Conservation (phyloP, 2,797 vertebrate genomes). For the Chelmon rostratus region DNA sequence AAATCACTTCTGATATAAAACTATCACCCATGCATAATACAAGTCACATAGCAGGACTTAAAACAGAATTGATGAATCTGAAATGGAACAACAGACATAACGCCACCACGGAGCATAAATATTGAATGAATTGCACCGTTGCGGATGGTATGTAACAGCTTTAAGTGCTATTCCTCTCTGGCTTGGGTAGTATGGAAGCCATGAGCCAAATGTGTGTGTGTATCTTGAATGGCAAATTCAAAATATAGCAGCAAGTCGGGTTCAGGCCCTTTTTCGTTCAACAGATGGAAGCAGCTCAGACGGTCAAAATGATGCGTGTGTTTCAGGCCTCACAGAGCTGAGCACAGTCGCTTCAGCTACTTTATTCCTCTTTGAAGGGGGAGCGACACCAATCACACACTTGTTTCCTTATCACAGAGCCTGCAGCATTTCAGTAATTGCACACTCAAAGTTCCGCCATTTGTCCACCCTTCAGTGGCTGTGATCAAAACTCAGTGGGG, state of each 20-base stretch:
- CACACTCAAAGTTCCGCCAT: too few relatives aligned
- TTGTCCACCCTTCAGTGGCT: too few relatives aligned
- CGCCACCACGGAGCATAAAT: constrained; percentile 51
- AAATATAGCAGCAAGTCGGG: not conserved
- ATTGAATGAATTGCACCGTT: constrained; percentile 39
- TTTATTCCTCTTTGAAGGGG: too few relatives aligned
- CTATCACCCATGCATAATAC: constrained; percentile 38
- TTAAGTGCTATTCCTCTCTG: constrained; percentile 22
- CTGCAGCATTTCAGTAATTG: too few relatives aligned
- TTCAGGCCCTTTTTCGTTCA: too few relatives aligned
- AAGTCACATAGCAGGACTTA: constrained; percentile 44
- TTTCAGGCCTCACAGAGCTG: too few relatives aligned
- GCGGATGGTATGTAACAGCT: not conserved
- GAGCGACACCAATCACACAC: too few relatives aligned
- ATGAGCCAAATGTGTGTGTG: not conserved
- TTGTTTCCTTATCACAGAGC: too few relatives aligned
- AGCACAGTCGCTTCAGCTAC: too few relatives aligned
- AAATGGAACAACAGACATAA: constrained; percentile 57
- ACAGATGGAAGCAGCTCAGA: too few relatives aligned
- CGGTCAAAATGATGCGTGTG: too few relatives aligned
- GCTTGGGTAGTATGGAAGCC: not conserved
- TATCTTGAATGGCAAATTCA: not conserved
- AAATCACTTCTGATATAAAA: constrained; percentile 43
- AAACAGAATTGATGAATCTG: constrained; percentile 54
- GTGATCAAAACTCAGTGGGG: too few relatives aligned